Conservation (phyloP, 2,797 vertebrate genomes). For the Astyanax mexicanus region DNA sequence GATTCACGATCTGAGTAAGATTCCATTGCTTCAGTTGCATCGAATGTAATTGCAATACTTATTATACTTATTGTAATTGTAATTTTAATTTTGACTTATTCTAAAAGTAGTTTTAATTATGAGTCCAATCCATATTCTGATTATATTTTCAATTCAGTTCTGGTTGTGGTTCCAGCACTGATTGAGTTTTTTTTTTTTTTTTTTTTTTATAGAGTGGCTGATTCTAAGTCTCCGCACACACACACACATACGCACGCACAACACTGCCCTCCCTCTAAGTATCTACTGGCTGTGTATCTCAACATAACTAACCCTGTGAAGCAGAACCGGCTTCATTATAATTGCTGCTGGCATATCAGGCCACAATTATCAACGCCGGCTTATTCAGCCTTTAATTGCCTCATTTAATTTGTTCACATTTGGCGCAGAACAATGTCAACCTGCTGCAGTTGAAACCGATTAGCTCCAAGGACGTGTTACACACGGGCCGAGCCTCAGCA, state of each 20-base stretch:
- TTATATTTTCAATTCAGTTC: no score
- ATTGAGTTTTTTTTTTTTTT: no score
- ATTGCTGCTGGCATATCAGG: conserved; percentile 80
- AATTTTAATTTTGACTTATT: no score
- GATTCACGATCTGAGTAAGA: neutral
- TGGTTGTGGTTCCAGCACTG: no score
- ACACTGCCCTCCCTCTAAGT: neutral
- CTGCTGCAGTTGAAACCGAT: conserved; percentile 78
- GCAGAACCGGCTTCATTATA: conserved; percentile 77
- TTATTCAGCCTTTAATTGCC: conserved; percentile 85
- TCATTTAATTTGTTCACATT: conserved; percentile 87
- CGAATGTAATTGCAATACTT: no score
- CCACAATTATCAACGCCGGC: conserved; percentile 79
- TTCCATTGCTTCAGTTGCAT: no score
- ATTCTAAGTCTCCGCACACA: neutral
- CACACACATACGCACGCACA: neutral
- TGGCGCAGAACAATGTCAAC: conserved; percentile 80
- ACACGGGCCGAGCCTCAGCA: conserved; percentile 53
- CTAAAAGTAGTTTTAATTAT: no score
- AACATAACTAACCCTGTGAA: conserved; percentile 66
- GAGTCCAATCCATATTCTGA: no score
- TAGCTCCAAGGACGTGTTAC: conserved; percentile 77
- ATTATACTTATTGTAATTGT: no score
- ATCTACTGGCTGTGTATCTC: conserved; percentile 59
- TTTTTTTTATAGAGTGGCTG: neutral